Evolutionary conservation across 30 jellyfish, hydroid and myxozoan genomes (phyloP).

Genomic region (Calvadosia cruxmelitensis): DNA sequence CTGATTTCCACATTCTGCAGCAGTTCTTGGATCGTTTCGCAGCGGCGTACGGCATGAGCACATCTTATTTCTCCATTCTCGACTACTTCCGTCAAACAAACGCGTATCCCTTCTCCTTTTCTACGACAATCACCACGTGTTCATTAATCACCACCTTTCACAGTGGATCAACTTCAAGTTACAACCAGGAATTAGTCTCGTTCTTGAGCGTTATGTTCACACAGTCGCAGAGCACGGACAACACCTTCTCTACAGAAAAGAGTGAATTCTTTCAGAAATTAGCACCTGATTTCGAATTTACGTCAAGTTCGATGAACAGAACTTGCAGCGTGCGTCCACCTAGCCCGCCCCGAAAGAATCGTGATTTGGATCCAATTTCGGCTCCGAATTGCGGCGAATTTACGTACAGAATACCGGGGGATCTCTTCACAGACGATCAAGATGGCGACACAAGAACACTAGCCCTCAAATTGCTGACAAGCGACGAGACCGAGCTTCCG

Average conservation of each 20-base stretch:
- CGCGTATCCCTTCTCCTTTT: not conserved
- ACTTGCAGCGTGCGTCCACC: conserved; percentile 44
- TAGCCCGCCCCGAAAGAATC: conserved; percentile 47
- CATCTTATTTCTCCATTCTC: conserved; percentile 22
- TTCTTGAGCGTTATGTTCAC: conserved; percentile 23
- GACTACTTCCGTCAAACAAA: conserved; percentile 17
- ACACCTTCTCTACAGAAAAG: conserved; percentile 13
- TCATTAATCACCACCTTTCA: not conserved
- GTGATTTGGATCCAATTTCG: not conserved
- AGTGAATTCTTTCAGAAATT: conserved; percentile 24
- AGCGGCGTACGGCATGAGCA: not conserved
- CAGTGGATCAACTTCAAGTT: conserved; percentile 12
- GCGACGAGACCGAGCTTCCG: conserved; percentile 24
- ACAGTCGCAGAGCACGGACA: conserved; percentile 12
- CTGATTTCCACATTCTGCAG: conserved; percentile 28
- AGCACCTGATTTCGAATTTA: conserved; percentile 41
- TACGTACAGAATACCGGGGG: conserved; percentile 29
- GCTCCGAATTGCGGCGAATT: conserved; percentile 56
- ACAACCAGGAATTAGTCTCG: conserved; percentile 32
- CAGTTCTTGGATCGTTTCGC: conserved; percentile 22
- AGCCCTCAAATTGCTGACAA: conserved; percentile 28
- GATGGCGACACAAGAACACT: conserved; percentile 61
- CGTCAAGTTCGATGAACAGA: conserved; percentile 3
- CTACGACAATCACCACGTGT: not conserved
- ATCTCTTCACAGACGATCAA: conserved; percentile 43